A percentile compares a stretch with the other conserved stretches of the same genome.
Conservation (phyloP, 2,113 vertebrate species). For the Mobula birostris region DNA sequence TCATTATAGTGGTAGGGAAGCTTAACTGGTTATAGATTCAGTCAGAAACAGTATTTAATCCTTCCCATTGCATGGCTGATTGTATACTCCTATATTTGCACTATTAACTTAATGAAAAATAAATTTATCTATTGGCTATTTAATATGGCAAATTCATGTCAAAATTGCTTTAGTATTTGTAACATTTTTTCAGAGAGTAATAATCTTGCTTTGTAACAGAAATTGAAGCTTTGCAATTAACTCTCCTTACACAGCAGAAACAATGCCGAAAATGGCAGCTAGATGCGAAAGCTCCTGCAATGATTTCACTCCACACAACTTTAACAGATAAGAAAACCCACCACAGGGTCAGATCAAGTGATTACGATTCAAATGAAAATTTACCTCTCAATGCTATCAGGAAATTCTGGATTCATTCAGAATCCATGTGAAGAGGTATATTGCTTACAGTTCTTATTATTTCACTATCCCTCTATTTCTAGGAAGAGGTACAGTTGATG, state of each 20-base stretch:
- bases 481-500: too few species aligned
- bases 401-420: not conserved
- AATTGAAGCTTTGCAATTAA: not conserved
- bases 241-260: not conserved
- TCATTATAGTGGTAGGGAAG: not conserved
- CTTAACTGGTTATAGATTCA: not conserved
- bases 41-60: not conserved
- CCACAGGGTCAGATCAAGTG: not conserved
- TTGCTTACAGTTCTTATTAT: not conserved
- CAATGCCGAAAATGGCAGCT: not conserved
- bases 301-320: not conserved
- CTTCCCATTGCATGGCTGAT: not conserved
- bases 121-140: not conserved
- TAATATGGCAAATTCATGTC: not conserved
- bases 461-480: too few species aligned
- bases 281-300: not conserved
- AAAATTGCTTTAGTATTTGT: not conserved
- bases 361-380: not conserved
- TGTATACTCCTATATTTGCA: not conserved
- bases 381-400: not conserved
- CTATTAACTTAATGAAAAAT: not conserved
- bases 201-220: not conserved
- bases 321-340: not conserved
- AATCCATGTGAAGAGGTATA: not conserved
- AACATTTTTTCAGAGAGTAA: not conserved